A percentile compares a stretch with the other conserved stretches of the same genome.
phyloP scores from a whole-genome alignment of 2,797 vertebrate genomes.

The Bradypus variegatus region DNA sequence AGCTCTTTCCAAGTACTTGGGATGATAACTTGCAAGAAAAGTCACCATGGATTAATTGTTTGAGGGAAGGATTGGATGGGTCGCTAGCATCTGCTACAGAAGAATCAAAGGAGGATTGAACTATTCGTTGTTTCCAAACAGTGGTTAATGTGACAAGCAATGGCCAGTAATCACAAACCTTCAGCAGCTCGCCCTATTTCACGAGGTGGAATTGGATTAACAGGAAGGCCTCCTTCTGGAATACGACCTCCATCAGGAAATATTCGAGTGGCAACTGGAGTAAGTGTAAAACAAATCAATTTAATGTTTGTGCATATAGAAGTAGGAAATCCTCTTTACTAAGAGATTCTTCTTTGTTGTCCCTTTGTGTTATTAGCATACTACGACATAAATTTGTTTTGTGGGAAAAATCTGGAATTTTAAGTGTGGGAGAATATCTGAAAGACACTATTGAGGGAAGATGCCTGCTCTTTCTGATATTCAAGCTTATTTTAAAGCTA shows the following conservation, averaged over 20 bases:
- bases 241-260: slow-evolving; percentile 80
- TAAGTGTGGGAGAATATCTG: slow-evolving; percentile 21
- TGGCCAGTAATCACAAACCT: slow-evolving; percentile 77
- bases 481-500: slow-evolving; percentile 27
- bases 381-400: neutral
- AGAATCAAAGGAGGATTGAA: slow-evolving; percentile 27
- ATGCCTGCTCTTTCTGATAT: neutral
- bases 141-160: slow-evolving; percentile 47
- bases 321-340: neutral
- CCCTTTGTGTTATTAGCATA: neutral
- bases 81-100: neutral
- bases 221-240: slow-evolving; percentile 78
- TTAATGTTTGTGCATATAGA: neutral
- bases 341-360: neutral
- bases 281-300: slow-evolving; percentile 62
- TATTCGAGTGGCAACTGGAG: slow-evolving; percentile 81
- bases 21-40: slow-evolving; percentile 27
- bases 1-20: neutral
- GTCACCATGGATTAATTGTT: neutral
- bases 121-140: slow-evolving; percentile 50
- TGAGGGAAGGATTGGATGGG: neutral
- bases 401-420: neutral
- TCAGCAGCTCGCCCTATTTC: slow-evolving; percentile 79
- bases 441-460: neutral
- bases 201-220: slow-evolving; percentile 74